These are phyloP conservation scores for Tillus elongatus DNA, from an alignment of 2,888 invertebrate species.

Conservation along the genomic window DNA sequence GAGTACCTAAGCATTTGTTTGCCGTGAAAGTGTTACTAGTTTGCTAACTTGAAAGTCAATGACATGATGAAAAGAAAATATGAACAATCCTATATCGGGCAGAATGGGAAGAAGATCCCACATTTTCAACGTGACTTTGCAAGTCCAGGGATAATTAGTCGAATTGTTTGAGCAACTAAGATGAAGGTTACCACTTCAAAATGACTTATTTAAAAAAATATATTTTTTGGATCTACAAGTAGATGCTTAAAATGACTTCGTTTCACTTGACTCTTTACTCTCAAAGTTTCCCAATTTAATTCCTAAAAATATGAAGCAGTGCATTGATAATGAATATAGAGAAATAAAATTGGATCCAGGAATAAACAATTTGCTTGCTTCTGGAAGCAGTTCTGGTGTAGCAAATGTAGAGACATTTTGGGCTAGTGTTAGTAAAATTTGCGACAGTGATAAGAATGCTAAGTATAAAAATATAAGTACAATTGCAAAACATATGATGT, in stretches of 20 bases:
- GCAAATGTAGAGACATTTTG: conserved; percentile 2
- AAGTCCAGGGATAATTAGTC: too few relatives aligned
- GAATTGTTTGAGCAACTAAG: conserved; percentile 13
- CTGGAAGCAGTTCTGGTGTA: conserved; percentile 8
- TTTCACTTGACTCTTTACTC: conserved; percentile 10
- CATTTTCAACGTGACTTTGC: too few relatives aligned
- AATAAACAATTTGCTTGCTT: conserved; percentile 12
- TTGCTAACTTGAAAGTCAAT: too few relatives aligned
- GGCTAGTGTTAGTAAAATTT: conserved; percentile 3
- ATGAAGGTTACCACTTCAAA: conserved; percentile 15
- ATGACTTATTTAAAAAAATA: conserved; percentile 12
- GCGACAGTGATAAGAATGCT: conserved; percentile 13
- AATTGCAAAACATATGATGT: conserved; percentile 15
- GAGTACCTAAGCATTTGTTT: too few relatives aligned
- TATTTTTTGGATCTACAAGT: conserved; percentile 16
- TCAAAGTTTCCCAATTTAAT: conserved; percentile 13
- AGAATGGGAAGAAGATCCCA: too few relatives aligned
- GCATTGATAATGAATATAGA: conserved; percentile 16
- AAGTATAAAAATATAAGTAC: conserved; percentile 16
- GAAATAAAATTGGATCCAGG: conserved; percentile 14
- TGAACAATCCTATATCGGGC: too few relatives aligned
- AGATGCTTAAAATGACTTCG: conserved; percentile 14
- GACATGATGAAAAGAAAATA: too few relatives aligned
- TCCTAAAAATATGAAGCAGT: conserved; percentile 8
- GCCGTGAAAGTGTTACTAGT: too few relatives aligned